These are phyloP conservation scores for Aegotheles bennettii DNA, from an alignment of 2,113 vertebrate genomes.

Conservation along the genomic window DNA sequence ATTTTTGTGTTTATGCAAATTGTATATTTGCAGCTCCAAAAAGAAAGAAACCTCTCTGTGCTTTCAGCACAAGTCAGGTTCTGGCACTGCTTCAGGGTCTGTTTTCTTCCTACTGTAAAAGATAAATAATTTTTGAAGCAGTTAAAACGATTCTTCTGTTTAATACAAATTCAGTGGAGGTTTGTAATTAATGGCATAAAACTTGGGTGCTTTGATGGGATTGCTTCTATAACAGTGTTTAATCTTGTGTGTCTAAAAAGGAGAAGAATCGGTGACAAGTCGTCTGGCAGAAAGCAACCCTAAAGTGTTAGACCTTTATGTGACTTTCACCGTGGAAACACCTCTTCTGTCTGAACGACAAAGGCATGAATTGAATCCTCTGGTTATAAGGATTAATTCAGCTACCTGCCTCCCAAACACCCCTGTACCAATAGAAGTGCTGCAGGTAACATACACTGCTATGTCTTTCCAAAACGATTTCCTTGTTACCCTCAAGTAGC, in stretches of 20 bases:
- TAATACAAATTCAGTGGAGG: neutral
- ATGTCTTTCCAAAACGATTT: neutral
- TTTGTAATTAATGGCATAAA: neutral
- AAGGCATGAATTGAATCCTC: constrained; percentile 79
- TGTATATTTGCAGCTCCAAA: neutral
- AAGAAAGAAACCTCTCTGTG: neutral
- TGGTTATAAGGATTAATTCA: constrained; percentile 78
- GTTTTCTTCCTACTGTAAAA: neutral
- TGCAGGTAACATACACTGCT: constrained; percentile 68
- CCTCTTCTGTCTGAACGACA: constrained; percentile 81
- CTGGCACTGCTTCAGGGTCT: neutral
- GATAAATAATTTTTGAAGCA: neutral
- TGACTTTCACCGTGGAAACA: constrained; percentile 72
- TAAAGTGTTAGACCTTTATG: constrained; percentile 68
- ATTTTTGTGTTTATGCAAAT: neutral
- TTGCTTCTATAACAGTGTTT: neutral
- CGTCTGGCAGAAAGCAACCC: constrained; percentile 26
- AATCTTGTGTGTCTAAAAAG: constrained; percentile 38
- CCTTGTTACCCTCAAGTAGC: neutral
- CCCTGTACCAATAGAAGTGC: constrained; percentile 65
- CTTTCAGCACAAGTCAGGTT: neutral
- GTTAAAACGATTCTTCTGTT: neutral
- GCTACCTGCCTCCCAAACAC: constrained; percentile 73
- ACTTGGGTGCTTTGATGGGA: neutral
- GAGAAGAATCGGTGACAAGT: constrained; percentile 63